Percentiles rank a stretch among this genome's conserved stretches.
Conservation (phyloP, 2,888 invertebrate genomes). For the Thysanoteuthis rhombus region DNA sequence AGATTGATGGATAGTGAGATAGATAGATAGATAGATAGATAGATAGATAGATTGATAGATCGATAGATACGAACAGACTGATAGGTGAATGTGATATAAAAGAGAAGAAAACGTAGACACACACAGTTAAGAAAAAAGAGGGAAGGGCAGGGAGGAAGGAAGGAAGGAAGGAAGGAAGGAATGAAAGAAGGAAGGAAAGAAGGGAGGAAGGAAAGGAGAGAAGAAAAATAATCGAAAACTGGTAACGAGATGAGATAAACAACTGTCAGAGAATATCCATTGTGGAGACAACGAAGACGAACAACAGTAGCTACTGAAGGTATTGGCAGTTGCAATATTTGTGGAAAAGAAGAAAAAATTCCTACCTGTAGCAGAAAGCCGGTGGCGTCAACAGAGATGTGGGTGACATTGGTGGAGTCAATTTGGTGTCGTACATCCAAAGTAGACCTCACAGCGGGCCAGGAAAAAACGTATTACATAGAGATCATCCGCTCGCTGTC, state of each 20-base stretch:
- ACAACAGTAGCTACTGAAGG: not conserved
- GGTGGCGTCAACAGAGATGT: not conserved
- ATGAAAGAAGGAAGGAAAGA: too few species aligned
- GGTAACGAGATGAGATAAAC: not conserved
- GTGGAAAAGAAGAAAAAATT: not conserved
- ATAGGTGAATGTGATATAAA: not conserved
- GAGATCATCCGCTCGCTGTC: not conserved
- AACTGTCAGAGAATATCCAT: not conserved
- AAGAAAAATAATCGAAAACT: not conserved
- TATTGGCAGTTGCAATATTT: not conserved
- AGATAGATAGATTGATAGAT: too few species aligned
- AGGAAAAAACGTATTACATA: not conserved
- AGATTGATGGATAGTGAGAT: not conserved
- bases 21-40: not conserved
- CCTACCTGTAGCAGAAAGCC: not conserved
- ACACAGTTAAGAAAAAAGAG: not conserved
- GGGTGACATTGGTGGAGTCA: not conserved
- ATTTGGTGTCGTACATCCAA: too few species aligned
- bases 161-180: not conserved
- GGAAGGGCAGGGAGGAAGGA: not conserved
- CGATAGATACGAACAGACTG: too few species aligned
- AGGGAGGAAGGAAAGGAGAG: too few species aligned
- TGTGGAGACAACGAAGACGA: not conserved
- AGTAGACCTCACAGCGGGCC: not conserved
- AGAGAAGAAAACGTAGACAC: not conserved